Percentiles rank a stretch among this genome's conserved stretches.
phyloP scores from a whole-genome alignment of 2,113 vertebrate species.

The Orthonyx spaldingii region DNA sequence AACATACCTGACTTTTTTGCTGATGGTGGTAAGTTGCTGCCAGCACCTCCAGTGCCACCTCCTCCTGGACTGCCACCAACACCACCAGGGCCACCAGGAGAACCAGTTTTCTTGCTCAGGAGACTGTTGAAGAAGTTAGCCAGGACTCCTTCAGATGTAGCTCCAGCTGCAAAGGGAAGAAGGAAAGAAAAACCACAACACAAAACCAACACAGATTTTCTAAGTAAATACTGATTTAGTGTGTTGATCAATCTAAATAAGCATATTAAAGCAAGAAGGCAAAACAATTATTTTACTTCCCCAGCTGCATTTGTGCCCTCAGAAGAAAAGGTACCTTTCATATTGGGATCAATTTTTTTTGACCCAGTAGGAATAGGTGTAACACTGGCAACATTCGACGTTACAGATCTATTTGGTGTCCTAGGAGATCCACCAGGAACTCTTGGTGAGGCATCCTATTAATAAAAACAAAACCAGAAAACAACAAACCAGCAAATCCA shows the following conservation, averaged over 20 bases:
- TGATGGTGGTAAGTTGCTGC: conserved; percentile 85
- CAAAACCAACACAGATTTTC: neutral
- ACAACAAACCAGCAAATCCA: neutral
- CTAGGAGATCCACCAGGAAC: conserved; percentile 89
- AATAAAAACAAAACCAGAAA: neutral
- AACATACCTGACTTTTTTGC: conserved; percentile 91
- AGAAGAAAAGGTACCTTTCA: conserved; percentile 76
- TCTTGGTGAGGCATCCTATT: conserved; percentile 86
- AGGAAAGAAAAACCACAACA: neutral
- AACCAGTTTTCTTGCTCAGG: conserved; percentile 95
- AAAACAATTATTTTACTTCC: neutral
- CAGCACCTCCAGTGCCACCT: conserved; percentile 70
- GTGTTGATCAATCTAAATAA: neutral
- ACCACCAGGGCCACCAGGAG: conserved; percentile 82
- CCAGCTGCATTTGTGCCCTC: neutral
- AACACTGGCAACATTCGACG: conserved; percentile 88
- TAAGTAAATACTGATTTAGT: neutral
- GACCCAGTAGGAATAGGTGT: conserved; percentile 88
- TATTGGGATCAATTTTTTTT: conserved; percentile 84
- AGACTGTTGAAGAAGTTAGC: conserved; percentile 99
- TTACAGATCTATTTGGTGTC: conserved; percentile 88
- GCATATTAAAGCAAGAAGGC: neutral
- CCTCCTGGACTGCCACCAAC: conserved; percentile 76
- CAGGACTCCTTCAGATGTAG: conserved; percentile 95
- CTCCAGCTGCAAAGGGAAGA: conserved; percentile 76